These are phyloP conservation scores for Coregonus suidteri DNA, from an alignment of 2,797 vertebrate genomes.

Conservation along the genomic window DNA sequence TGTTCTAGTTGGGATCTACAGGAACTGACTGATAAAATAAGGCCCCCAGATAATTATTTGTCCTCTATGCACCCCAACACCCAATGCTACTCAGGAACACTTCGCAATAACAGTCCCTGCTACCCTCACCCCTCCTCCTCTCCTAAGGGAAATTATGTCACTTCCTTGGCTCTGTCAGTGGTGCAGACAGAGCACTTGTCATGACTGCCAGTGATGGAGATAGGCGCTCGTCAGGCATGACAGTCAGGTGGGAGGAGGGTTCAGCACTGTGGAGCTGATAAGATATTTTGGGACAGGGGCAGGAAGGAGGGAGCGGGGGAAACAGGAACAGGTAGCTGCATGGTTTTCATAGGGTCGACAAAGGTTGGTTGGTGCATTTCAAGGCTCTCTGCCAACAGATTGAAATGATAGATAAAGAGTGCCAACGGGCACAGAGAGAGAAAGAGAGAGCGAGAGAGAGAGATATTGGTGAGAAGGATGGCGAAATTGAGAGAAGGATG, in stretches of 20 bases:
- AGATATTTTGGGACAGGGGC: constrained; percentile 23
- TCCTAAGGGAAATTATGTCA: constrained; percentile 72
- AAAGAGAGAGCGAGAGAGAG: constrained; percentile 63
- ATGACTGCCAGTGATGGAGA: constrained; percentile 48
- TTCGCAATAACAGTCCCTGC: constrained; percentile 73
- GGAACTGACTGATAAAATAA: constrained; percentile 57
- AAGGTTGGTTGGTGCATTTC: constrained; percentile 71
- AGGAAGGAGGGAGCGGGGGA: not conserved
- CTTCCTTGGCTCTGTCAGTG: constrained; percentile 62
- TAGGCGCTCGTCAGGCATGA: constrained; percentile 30
- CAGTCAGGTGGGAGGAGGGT: constrained; percentile 35
- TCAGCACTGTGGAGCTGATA: constrained; percentile 45
- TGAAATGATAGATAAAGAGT: constrained; percentile 64
- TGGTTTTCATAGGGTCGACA: constrained; percentile 22
- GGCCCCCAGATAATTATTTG: constrained; percentile 46
- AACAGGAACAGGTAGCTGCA: constrained; percentile 33
- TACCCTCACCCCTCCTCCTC: constrained; percentile 50
- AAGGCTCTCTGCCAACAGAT: constrained; percentile 65
- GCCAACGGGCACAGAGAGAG: constrained; percentile 65
- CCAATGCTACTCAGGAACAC: constrained; percentile 62
- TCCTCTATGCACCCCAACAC: constrained; percentile 42
- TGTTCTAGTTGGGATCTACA: constrained; percentile 34
- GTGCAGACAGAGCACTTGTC: constrained; percentile 55
- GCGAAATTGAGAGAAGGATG: not conserved
- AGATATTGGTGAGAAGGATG: constrained; percentile 42